Percentiles rank a stretch among this genome's conserved stretches.
These are phyloP conservation scores for Ctenosaura bakeri DNA, from an alignment of 2,797 vertebrate genomes.

Conservation along the genomic window DNA sequence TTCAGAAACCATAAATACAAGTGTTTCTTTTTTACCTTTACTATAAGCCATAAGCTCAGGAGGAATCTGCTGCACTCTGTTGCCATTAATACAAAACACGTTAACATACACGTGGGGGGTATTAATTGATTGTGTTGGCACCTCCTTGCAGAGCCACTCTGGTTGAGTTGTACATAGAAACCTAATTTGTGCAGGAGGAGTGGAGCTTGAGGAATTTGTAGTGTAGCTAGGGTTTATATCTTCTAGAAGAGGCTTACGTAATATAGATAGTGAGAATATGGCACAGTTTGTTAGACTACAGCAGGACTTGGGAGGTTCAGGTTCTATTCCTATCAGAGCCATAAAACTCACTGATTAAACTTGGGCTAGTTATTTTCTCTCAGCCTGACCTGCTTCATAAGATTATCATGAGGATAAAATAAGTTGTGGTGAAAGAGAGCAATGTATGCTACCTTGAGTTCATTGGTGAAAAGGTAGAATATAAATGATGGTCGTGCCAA, in stretches of 20 bases:
- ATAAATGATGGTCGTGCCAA: background rate
- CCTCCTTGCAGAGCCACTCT: background rate
- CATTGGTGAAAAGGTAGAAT: background rate
- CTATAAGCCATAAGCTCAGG: no score
- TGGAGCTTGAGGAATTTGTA: background rate
- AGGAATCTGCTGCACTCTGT: no score
- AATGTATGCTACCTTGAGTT: background rate
- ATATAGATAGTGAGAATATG: background rate
- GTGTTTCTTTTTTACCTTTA: no score
- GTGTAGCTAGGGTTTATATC: background rate
- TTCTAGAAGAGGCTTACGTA: background rate
- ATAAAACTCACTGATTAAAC: background rate
- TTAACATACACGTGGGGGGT: rapidly evolving
- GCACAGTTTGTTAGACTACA: background rate
- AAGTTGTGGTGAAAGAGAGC: background rate
- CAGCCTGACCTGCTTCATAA: background rate
- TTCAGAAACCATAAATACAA: no score
- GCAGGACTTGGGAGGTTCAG: background rate
- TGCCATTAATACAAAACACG: background rate
- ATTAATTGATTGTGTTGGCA: background rate
- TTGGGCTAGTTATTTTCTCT: background rate
- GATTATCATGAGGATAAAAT: background rate
- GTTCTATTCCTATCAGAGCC: background rate
- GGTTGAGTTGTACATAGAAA: background rate
- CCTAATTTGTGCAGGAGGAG: background rate